Base-by-base conservation (phyloP, 2,888 invertebrate species). In the Lasioglossum morio region DNA sequence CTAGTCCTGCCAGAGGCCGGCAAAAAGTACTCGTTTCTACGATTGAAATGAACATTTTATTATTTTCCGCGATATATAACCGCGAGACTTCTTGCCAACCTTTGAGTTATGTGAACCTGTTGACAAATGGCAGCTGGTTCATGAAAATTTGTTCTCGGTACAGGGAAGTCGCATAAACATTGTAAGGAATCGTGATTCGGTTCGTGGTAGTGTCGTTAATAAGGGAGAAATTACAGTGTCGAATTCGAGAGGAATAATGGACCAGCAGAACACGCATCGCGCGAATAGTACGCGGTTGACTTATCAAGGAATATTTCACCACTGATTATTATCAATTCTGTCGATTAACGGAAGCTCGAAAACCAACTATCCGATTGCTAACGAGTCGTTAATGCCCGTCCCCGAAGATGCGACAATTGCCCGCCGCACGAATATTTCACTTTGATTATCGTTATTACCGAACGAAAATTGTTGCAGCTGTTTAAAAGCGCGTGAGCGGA, bases 371-470 rank as follows among this genome's bases (percentile, higher is more conserved):
- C 23, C 48, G 48, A 57, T 43, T 27, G 53, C 37, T 60, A 77
- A 73, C 40, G 40, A 76, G 40, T 40, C 40, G 60, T 80, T 48
- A 63, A 46, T 60, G 75, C 23, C 60, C 30, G 63, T 53, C 43
- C 30, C n/a, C 30, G 72, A 80, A 72, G 79, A 72, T 72, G 30
- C 34, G 63, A 63, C 43, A 72, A 80, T 63, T 48, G 23, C 70
- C n/a, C 4, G 69, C 37, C 57, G 30, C 76, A 60, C 30, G 60
- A 74, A 84, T 84, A 77, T 77, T 84, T 74, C 46, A 46, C 60
- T 74, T 77, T 34, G 84, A 77, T 78, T 73, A 78, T n/a, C 69
- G n/a, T 27, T 72, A 70, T 78, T 84, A 78, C 27, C 46, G 40
- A 3, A 63, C 10, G 60, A 57, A 84, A 77, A 84, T 73, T 74